These are phyloP conservation scores for Stylophora pistillata DNA, from an alignment of 64 coral and sea anemone species.

Conservation along the genomic window DNA sequence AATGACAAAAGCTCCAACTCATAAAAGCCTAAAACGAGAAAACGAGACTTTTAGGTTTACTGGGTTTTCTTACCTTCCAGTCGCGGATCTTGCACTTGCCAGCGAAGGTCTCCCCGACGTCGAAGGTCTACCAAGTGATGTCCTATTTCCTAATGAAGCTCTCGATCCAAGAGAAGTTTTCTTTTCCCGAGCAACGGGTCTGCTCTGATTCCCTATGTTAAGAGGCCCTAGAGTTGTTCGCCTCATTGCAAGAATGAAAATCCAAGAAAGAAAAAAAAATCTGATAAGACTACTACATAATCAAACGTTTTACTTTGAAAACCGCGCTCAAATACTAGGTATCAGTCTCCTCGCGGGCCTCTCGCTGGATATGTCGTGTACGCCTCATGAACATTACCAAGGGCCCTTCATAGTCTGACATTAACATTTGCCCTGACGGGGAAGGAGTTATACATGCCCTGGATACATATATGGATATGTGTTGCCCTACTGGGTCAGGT, in stretches of 20 bases:
- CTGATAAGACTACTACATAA: neutral
- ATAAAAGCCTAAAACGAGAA: neutral
- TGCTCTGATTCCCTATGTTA: conserved; percentile 64
- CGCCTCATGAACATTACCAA: neutral
- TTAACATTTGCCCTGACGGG: too few relatives aligned
- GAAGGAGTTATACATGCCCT: too few relatives aligned
- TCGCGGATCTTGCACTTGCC: conserved; percentile 16
- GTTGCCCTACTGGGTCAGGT: too few relatives aligned
- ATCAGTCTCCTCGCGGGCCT: neutral
- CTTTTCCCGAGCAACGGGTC: conserved; percentile 31
- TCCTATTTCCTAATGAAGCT: conserved; percentile 37
- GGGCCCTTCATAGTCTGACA: too few relatives aligned
- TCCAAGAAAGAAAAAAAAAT: neutral
- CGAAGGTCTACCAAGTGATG: conserved; percentile 47
- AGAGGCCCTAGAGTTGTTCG: conserved; percentile 49
- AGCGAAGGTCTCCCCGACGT: conserved; percentile 14
- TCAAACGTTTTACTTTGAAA: conserved; percentile 13
- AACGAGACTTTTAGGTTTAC: neutral
- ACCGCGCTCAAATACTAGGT: neutral
- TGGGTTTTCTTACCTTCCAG: neutral
- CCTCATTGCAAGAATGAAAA: conserved; percentile 31
- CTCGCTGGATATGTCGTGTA: neutral
- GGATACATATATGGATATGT: too few relatives aligned
- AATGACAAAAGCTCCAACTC: too few relatives aligned
- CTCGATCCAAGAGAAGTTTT: conserved; percentile 55